Base-by-base conservation (phyloP, 1,140 invertebrate genomes). In the Aricia agestis region DNA sequence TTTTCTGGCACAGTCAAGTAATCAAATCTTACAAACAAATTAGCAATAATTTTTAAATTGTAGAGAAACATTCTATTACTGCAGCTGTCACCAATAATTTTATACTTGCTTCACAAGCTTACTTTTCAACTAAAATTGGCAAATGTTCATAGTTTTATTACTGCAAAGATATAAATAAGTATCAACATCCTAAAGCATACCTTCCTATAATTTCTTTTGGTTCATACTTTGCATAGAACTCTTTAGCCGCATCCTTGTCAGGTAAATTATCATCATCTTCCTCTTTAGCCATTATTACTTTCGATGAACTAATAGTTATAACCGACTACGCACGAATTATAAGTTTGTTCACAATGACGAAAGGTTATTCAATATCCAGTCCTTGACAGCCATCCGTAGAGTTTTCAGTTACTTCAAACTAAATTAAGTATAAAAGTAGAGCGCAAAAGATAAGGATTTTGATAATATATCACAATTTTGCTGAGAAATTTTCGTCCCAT, bases 191-290 rank as follows among this genome's bases (percentile, higher is more conserved):
- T 52, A 19, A 69, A 72, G 42, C 94, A 88, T 93, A 98, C 97
- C 97, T 98, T 92, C 98, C 98, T 67, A 99, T 94, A 78, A 99
- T 97, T 92, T 99, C 98, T 89, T 99, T 99, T 4, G 98, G 98
- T 88, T 99, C 98, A 92, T 99, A 99, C 93, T 98, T 98, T 15
- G 98, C 97, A 89, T 99, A 99, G 91, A 99, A 99, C 82, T 96
- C 96, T 89, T 97, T 97, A 6, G 97, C 96, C 72, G 96, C 97
- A 92, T 97, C 96, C 92, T 97, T 96, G 89, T 97, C 96, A 7
- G 96, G 97, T 71, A 98, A 91, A 83, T 95, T 93, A 86, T 97
- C 96, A 77, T 96, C 96, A 76, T 94, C 94, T 69, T 94, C 94
- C 86, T 97, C 96, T 87, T 97, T 96, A 58, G 95, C 96, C 95